Evolutionary conservation across 2,797 vertebrate species (phyloP).

Genomic region (Acipenser ruthenus): DNA sequence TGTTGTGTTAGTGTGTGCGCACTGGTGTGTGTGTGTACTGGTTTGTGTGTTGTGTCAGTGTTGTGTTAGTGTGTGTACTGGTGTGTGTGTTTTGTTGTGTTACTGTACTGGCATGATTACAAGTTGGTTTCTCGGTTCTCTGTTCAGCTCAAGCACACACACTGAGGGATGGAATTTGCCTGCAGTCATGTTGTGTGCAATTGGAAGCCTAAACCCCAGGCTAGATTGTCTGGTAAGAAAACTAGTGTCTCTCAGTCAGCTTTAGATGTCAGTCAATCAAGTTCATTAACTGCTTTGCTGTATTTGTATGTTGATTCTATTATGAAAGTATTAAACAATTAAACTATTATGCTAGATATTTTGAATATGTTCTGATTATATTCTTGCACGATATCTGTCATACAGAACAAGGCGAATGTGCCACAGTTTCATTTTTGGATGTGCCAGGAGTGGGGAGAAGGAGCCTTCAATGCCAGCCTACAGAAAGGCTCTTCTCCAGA

Average conservation of each 20-base stretch:
- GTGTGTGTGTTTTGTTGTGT: no score
- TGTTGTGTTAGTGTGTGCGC: no score
- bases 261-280: slow-evolving; percentile 6
- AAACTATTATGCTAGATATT: background rate
- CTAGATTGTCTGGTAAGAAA: slow-evolving; percentile 18
- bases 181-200: slow-evolving; percentile 63
- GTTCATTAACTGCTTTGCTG: slow-evolving; percentile 13
- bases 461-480: background rate
- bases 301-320: background rate
- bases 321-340: background rate
- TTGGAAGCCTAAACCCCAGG: slow-evolving; percentile 37
- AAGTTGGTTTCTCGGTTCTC: no score
- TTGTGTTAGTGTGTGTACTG: no score
- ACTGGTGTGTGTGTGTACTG: no score
- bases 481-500: slow-evolving; percentile 23
- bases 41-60: no score
- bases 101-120: no score
- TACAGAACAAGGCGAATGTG: no score
- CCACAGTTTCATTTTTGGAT: background rate
- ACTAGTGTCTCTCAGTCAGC: background rate
- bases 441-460: background rate
- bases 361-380: background rate
- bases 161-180: slow-evolving; percentile 55
- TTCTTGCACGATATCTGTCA: background rate
- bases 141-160: no score